Evolutionary conservation across 2,888 invertebrate genomes (phyloP).

Genomic region (Torymus auratus): DNA sequence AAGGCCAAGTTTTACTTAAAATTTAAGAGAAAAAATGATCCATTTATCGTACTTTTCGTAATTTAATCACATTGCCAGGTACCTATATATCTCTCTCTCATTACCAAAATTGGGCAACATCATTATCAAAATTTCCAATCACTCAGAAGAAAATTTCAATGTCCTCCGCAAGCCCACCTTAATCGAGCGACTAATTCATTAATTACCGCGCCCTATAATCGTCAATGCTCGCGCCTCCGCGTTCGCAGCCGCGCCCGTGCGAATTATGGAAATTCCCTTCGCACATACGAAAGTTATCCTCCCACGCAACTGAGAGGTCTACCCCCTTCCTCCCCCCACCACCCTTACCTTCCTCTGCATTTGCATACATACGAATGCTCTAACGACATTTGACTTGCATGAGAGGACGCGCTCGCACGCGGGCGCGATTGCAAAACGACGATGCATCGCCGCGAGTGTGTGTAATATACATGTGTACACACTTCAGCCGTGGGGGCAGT

Average conservation of each 20-base stretch:
- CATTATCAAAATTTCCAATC: too few species aligned
- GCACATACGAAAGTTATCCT: slow-evolving; percentile 37
- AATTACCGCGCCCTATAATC: background rate
- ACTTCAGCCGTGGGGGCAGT: background rate
- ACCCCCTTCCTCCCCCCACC: background rate
- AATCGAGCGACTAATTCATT: slow-evolving; percentile 18
- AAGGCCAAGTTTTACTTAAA: too few species aligned
- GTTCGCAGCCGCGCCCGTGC: slow-evolving; percentile 24
- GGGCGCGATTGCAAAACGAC: slow-evolving; percentile 41
- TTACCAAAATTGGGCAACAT: too few species aligned
- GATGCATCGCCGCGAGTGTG: slow-evolving; percentile 3
- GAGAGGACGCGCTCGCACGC: slow-evolving; percentile 22
- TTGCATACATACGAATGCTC: slow-evolving; percentile 58
- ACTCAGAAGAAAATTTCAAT: too few species aligned
- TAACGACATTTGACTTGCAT: slow-evolving; percentile 59
- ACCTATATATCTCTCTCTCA: too few species aligned
- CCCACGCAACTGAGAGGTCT: slow-evolving; percentile 43
- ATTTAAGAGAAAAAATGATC: too few species aligned
- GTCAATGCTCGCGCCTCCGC: background rate
- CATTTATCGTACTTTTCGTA: too few species aligned
- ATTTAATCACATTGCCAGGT: too few species aligned
- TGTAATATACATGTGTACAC: too few species aligned
- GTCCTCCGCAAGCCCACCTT: background rate
- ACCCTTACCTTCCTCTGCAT: slow-evolving; percentile 7
- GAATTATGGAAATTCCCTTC: slow-evolving; percentile 50